Conservation (phyloP, 2,113 vertebrate genomes). For the Microcebus murinus region DNA sequence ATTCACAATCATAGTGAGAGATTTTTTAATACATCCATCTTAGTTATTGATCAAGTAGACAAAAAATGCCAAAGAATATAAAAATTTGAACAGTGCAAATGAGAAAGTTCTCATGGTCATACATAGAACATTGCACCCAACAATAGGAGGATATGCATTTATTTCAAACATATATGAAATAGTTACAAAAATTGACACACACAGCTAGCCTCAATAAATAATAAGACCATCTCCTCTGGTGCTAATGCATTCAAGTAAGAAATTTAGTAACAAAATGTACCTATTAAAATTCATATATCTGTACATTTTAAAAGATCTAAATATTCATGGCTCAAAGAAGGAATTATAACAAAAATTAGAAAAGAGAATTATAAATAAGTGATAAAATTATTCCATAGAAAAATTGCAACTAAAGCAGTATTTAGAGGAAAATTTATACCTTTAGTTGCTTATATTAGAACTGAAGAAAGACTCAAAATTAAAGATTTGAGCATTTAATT, state of each 20-base stretch:
- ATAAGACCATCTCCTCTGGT: neutral
- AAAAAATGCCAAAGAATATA: neutral
- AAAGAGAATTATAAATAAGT: neutral
- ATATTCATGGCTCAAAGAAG: neutral
- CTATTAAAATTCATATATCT: neutral
- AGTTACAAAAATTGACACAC: neutral
- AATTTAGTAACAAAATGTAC: neutral
- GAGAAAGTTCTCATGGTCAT: neutral
- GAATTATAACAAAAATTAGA: neutral
- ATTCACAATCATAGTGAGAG: neutral
- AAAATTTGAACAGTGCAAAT: neutral
- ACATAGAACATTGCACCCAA: neutral
- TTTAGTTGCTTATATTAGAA: neutral
- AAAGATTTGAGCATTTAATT: neutral
- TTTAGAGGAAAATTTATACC: neutral
- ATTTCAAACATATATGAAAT: neutral
- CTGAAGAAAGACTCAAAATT: neutral
- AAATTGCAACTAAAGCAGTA: neutral
- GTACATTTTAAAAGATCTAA: neutral
- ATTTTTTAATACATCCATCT: neutral
- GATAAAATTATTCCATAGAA: conserved; percentile 5
- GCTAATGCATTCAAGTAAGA: neutral
- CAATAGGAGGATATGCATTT: neutral
- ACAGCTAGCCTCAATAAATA: neutral
- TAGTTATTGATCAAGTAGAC: neutral